Percentiles rank a stretch among this genome's conserved stretches.
Conservation (phyloP, 2,797 vertebrate genomes). For the Knipowitschia caucasica region DNA sequence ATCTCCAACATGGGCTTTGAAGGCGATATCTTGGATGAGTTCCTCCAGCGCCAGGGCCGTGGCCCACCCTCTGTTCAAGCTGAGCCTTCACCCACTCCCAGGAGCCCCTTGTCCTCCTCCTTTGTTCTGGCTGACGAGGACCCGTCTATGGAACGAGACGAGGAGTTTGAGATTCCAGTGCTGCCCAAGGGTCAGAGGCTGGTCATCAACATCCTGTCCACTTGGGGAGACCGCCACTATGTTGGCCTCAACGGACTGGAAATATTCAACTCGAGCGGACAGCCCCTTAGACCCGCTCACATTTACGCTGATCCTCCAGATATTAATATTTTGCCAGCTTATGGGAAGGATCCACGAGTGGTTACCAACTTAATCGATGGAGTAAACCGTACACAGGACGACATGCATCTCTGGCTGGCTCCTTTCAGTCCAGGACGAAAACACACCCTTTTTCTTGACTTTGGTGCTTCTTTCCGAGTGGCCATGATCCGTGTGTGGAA, state of each 20-base stretch:
- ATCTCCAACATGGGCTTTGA: constrained; percentile 87
- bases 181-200: constrained; percentile 86
- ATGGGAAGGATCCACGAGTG: constrained; percentile 87
- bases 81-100: constrained; percentile 25
- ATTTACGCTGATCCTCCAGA: constrained; percentile 87
- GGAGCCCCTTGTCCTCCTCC: constrained; percentile 32
- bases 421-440: constrained; percentile 85
- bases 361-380: constrained; percentile 86
- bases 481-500: constrained; percentile 98
- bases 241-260: constrained; percentile 95
- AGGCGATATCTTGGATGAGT: constrained; percentile 91
- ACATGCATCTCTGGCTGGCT: constrained; percentile 97
- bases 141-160: constrained; percentile 60
- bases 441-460: constrained; percentile 85
- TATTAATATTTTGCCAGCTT: constrained; percentile 89
- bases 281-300: constrained; percentile 77
- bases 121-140: constrained; percentile 59
- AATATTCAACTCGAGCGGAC: constrained; percentile 87
- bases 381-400: constrained; percentile 91
- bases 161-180: constrained; percentile 90
- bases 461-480: constrained; percentile 78
- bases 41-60: constrained; percentile 82
- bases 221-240: constrained; percentile 96
- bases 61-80: constrained; percentile 26
- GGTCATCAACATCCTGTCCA: constrained; percentile 85